Evolutionary conservation across 2,888 invertebrate species (phyloP), one percentile per base, ranked within the genome.

Genomic region (Selenia dentaria): DNA sequence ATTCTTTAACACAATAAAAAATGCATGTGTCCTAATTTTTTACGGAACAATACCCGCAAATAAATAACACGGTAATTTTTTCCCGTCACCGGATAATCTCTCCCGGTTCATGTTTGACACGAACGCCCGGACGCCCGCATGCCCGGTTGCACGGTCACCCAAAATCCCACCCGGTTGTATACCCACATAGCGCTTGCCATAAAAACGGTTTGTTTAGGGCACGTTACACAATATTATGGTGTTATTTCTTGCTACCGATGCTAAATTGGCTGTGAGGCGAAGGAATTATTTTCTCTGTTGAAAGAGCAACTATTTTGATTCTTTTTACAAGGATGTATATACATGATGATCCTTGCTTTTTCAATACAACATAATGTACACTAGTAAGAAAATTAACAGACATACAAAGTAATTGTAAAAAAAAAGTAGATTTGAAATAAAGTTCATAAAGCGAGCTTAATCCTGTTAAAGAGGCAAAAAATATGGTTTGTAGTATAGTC

Each of bases 201-300:
- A 83, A 80, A 70, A 70, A 54, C 53, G 74, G 86, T 85, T 83
- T 82, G 78, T 74, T 84, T 84, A 83, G 86, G 85, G 70, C 72
- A 64, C 66, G 75, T 83, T 80, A 83, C 81, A 82, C 76, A 71
- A 76, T 71, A 83, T 79, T 76, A 80, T 70, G 70, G 64, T 63
- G 67, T 71, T 70, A 67, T 74, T 79, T 70, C 66, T 67, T 46
- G 22, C 24, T 70, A 70, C 63, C 65, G 13, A 35, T 59, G 55
- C 59, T 59, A 59, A 69, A 61, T 62, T 64, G 64, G 58, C 39
- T 38, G 54, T 32, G 51, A 28, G 11, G 26, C 26, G 14, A 25
- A 3, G 27, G 39, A 54, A 28, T 37, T 54, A n/a, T 46, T 20
- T 26, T 39, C 16, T 16, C 4, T 38, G 39, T 26, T n/a, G 16